A percentile compares a stretch with the other conserved stretches of the same genome.
Conservation (phyloP, 2,797 vertebrate species). For the Acridotheres tristis region DNA sequence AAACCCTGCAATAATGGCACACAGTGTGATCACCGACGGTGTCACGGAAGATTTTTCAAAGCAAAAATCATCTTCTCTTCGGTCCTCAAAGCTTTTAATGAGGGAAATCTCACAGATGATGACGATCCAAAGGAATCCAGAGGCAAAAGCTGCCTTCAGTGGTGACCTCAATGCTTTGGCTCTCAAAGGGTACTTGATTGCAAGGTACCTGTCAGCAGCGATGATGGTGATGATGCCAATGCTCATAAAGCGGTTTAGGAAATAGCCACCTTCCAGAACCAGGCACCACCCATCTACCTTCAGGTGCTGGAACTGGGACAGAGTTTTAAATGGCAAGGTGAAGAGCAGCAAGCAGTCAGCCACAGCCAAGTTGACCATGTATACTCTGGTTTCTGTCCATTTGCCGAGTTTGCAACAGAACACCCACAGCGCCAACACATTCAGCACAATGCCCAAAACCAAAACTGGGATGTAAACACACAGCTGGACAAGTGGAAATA, state of each 20-base stretch:
- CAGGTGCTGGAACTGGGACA: background rate
- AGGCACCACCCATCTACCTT: background rate
- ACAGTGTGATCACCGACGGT: background rate
- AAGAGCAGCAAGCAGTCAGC: conserved; percentile 76
- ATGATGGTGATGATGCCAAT: conserved; percentile 71
- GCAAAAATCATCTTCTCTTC: background rate
- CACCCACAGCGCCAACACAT: conserved; percentile 27
- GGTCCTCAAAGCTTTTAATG: background rate
- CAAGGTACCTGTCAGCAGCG: conserved; percentile 72
- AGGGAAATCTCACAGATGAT: background rate
- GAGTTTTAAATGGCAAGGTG: conserved; percentile 79
- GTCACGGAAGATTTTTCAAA: conserved; percentile 14
- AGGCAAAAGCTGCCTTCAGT: conserved; percentile 53
- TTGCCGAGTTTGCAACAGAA: conserved; percentile 54
- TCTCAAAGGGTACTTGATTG: conserved; percentile 70
- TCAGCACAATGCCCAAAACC: conserved; percentile 46
- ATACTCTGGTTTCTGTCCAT: conserved; percentile 66
- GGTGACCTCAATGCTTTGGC: conserved; percentile 60
- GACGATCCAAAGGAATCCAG: conserved; percentile 63
- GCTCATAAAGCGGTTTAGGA: conserved; percentile 75
- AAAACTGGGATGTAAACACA: conserved; percentile 47
- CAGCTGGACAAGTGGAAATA: conserved; percentile 28
- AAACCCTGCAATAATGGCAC: background rate
- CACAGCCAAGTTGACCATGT: conserved; percentile 60
- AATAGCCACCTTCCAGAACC: conserved; percentile 18